A percentile compares a stretch with the other conserved stretches of the same genome.
These are phyloP conservation scores for Hymenopus coronatus DNA, from an alignment of 2,888 invertebrate genomes.

Conservation along the genomic window DNA sequence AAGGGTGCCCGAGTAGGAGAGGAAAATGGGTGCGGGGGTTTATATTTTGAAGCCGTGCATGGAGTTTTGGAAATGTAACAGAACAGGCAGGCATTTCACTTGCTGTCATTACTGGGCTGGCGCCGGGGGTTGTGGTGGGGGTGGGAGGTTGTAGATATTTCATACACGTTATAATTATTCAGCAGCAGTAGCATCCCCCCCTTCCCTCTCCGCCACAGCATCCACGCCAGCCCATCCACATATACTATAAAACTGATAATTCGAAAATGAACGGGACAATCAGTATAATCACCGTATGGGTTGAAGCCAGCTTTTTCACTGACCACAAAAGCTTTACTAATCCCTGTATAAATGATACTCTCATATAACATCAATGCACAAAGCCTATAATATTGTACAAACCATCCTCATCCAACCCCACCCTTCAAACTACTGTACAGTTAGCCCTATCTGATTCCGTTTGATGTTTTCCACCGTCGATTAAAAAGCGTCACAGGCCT, in stretches of 20 bases:
- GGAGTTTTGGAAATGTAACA: slow-evolving; percentile 7
- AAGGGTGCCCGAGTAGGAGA: neutral
- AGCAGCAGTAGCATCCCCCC: neutral
- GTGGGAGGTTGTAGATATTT: slow-evolving; percentile 7
- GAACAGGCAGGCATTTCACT: slow-evolving; percentile 15
- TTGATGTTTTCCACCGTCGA: slow-evolving; percentile 22
- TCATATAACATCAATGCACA: slow-evolving; percentile 28
- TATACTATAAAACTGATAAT: slow-evolving; percentile 25
- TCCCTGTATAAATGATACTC: slow-evolving; percentile 29
- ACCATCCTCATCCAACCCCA: slow-evolving; percentile 4
- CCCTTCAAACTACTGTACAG: slow-evolving; percentile 14
- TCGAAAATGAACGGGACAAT: slow-evolving; percentile 29
- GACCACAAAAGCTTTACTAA: slow-evolving; percentile 24
- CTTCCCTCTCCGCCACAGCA: neutral
- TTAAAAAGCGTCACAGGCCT: slow-evolving; percentile 20
- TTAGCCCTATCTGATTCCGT: slow-evolving; percentile 22
- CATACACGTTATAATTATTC: slow-evolving; percentile 22
- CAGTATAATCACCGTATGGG: slow-evolving; percentile 17
- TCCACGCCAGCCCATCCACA: slow-evolving; percentile 4
- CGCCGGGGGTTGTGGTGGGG: neutral
- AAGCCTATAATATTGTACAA: slow-evolving; percentile 22
- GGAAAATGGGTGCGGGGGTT: neutral
- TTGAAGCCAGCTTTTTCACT: slow-evolving; percentile 20
- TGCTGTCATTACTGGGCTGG: slow-evolving; percentile 8
- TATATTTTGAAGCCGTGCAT: slow-evolving; percentile 14